phyloP scores from a whole-genome alignment of 2,113 vertebrate species.

The Dryoscopus gambensis region DNA sequence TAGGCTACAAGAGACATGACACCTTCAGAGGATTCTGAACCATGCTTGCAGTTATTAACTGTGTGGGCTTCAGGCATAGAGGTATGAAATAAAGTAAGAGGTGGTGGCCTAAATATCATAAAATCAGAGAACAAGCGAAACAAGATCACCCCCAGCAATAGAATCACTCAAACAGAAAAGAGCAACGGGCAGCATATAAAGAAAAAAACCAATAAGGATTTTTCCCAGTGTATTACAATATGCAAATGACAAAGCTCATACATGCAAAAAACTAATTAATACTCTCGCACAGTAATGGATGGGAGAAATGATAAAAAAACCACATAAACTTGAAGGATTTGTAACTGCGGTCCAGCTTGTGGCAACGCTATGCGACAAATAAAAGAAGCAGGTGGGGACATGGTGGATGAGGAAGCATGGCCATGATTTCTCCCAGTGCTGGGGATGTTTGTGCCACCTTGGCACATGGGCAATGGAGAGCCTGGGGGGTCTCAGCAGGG shows the following conservation, averaged over 20 bases:
- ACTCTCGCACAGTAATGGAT: rapidly evolving
- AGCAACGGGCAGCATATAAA: rapidly evolving
- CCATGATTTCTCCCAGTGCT: neutral
- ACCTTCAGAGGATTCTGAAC: neutral
- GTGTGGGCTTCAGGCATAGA: rapidly evolving
- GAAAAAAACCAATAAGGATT: rapidly evolving
- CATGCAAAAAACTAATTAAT: rapidly evolving
- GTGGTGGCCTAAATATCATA: rapidly evolving
- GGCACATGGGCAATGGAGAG: too few species aligned
- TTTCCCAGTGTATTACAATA: rapidly evolving
- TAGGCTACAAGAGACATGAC: neutral
- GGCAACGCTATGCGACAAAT: rapidly evolving
- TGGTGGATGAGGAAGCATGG: rapidly evolving
- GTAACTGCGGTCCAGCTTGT: rapidly evolving
- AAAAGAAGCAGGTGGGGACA: rapidly evolving
- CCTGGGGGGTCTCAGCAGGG: rapidly evolving
- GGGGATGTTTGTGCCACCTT: too few species aligned
- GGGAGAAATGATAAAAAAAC: rapidly evolving
- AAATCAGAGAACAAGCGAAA: rapidly evolving
- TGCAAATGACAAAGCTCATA: rapidly evolving
- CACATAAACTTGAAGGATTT: rapidly evolving
- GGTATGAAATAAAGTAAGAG: rapidly evolving
- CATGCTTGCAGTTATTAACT: rapidly evolving
- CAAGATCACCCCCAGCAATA: rapidly evolving
- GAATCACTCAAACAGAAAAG: rapidly evolving